Evolutionary conservation across 2,797 vertebrate genomes (phyloP).

Genomic region (Tachyglossus aculeatus): DNA sequence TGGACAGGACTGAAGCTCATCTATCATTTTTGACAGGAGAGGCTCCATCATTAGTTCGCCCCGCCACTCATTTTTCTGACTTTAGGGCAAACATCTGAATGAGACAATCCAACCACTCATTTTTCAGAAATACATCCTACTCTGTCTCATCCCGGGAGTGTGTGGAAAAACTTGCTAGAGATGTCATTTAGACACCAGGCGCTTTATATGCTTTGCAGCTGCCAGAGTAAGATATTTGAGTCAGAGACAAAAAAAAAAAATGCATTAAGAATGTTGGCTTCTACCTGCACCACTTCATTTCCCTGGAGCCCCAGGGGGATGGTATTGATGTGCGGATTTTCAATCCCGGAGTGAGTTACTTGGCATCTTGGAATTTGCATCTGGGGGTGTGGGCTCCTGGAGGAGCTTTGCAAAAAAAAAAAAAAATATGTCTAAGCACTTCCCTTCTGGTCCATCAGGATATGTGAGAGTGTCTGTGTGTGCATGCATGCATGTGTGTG

Average conservation of each 20-base stretch:
- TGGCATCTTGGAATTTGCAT: conserved; percentile 16
- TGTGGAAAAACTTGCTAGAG: background rate
- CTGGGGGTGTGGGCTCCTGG: background rate
- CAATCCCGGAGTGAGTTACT: background rate
- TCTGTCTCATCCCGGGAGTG: conserved; percentile 1
- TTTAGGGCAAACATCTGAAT: background rate
- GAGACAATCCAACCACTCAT: background rate
- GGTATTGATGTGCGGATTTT: background rate
- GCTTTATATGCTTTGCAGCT: conserved; percentile 1
- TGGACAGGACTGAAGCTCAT: too few relatives aligned
- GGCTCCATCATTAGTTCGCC: background rate
- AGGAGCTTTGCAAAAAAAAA: background rate
- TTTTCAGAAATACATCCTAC: background rate
- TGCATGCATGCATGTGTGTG: background rate
- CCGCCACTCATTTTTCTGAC: background rate
- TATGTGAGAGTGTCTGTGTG: background rate
- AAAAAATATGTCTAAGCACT: rapidly evolving
- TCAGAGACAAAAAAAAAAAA: conserved; percentile 34
- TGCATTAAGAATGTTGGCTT: conserved; percentile 29
- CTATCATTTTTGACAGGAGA: too few relatives aligned
- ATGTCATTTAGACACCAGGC: background rate
- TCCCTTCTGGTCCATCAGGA: too few relatives aligned
- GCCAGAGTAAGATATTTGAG: conserved; percentile 36
- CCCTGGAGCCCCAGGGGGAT: background rate
- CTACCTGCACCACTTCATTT: conserved; percentile 4